These are phyloP conservation scores for Auanema sp. DNA, from an alignment of 2,888 invertebrate species.

Conservation along the genomic window DNA sequence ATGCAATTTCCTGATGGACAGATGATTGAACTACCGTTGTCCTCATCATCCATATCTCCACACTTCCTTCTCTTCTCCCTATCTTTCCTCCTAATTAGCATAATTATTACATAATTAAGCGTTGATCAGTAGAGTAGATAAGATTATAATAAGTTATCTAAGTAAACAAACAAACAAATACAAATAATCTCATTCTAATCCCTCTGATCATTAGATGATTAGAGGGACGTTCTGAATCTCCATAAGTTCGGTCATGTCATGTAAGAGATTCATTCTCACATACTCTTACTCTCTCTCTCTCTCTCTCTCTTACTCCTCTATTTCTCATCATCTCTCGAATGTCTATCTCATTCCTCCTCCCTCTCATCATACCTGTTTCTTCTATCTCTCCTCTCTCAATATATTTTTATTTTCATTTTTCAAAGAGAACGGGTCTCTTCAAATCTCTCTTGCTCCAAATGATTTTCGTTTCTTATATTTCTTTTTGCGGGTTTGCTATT, in stretches of 20 bases:
- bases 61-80: no score
- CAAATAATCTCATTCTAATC: constrained; percentile 4
- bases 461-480: neutral
- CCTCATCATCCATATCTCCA: constrained; percentile 17
- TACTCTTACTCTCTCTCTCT: constrained; percentile 6
- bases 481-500: neutral
- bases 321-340: no score
- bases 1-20: constrained; percentile 41
- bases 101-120: no score
- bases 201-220: neutral
- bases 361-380: no score
- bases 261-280: neutral
- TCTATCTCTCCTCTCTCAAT: no score
- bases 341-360: no score
- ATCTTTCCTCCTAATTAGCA: no score
- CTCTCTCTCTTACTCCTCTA: neutral
- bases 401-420: neutral
- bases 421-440: neutral
- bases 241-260: neutral
- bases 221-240: constrained; percentile 2
- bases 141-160: neutral
- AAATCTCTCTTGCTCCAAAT: constrained; percentile 3
- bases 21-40: constrained; percentile 43
- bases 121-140: no score
- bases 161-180: neutral